Conservation (phyloP, 2,113 vertebrate genomes). For the human region GRCh38 chrX:21302501-21303000, state of each 20-base stretch:
- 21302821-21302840: not conserved
- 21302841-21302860: not conserved
- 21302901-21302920: not conserved
- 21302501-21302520: conserved; percentile 11
- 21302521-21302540: not conserved
- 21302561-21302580: not conserved
- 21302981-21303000: not conserved
- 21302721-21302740: not conserved
- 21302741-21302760: not conserved
- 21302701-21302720: not conserved
- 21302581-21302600: not conserved
- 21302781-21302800: not conserved
- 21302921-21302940: conserved; percentile 22
- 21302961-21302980: conserved; percentile 15
- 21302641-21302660: not conserved
- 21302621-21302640: not conserved
- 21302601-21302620: not conserved
- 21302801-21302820: not conserved
- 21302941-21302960: not conserved
- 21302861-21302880: not conserved
- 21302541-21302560: not conserved
- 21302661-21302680: not conserved
- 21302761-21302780: not conserved
- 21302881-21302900: not conserved
- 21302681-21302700: conserved; percentile 5